These are phyloP conservation scores for Diarsia mendica DNA, from an alignment of 2,888 invertebrate species.

Conservation along the genomic window DNA sequence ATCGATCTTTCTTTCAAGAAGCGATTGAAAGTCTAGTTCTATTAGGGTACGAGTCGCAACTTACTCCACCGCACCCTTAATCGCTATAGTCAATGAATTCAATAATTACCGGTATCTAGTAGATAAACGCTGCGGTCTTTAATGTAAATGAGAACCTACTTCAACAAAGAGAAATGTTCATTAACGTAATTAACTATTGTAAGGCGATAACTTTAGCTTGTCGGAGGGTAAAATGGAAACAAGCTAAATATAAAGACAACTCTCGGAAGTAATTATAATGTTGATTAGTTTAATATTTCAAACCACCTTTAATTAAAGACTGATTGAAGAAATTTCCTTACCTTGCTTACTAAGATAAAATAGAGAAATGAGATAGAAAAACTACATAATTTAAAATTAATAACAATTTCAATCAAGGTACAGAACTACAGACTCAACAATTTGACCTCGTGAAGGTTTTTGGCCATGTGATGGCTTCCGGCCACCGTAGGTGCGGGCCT, in stretches of 20 bases:
- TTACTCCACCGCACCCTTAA: background rate
- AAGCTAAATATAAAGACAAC: background rate
- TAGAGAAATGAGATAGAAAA: too few relatives aligned
- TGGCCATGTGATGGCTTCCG: too few relatives aligned
- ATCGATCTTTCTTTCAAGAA: background rate
- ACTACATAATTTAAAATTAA: too few relatives aligned
- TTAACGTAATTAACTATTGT: constrained; percentile 15
- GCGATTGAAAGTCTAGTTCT: background rate
- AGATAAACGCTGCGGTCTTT: constrained; percentile 9
- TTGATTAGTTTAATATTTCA: background rate
- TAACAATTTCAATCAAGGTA: too few relatives aligned
- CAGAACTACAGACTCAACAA: too few relatives aligned
- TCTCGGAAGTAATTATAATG: background rate
- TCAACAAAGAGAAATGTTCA: constrained; percentile 3
- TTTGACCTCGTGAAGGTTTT: too few relatives aligned
- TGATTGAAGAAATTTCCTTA: too few relatives aligned
- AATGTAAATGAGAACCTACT: constrained; percentile 13
- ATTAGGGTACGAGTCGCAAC: background rate
- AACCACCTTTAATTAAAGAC: background rate
- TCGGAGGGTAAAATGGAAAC: too few relatives aligned
- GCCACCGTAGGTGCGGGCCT: too few relatives aligned
- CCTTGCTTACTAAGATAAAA: too few relatives aligned
- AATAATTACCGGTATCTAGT: background rate
- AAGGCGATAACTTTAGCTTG: background rate
- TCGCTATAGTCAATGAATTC: constrained; percentile 11